phyloP scores from a whole-genome alignment of 2,797 vertebrate species.

The Valencia hispanica region DNA sequence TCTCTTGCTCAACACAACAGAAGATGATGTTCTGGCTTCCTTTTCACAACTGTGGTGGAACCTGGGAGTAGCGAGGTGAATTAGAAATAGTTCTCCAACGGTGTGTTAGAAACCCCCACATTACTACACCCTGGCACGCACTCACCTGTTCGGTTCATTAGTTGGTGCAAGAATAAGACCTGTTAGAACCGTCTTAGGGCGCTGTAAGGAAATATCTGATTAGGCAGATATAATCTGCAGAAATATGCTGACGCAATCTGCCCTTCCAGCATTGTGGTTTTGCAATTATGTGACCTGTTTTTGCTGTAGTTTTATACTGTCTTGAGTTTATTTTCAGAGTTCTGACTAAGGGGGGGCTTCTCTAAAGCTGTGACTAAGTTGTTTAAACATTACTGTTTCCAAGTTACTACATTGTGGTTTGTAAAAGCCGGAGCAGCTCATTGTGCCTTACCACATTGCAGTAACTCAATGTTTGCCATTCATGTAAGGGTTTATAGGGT shows the following conservation, averaged over 20 bases:
- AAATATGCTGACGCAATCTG: slow-evolving; percentile 39
- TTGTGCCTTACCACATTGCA: neutral
- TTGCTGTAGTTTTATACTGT: neutral
- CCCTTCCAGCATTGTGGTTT: slow-evolving; percentile 49
- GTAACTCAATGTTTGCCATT: neutral
- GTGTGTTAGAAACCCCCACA: neutral
- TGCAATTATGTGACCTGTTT: slow-evolving; percentile 39
- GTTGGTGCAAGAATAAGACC: neutral
- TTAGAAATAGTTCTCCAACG: neutral
- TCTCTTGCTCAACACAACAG: slow-evolving; percentile 29
- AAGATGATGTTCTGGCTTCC: slow-evolving; percentile 45
- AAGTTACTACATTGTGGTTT: neutral
- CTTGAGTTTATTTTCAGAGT: neutral
- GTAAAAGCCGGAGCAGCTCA: neutral
- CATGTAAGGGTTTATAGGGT: neutral
- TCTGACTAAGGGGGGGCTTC: neutral
- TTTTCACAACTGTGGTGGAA: slow-evolving; percentile 21
- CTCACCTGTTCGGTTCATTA: slow-evolving; percentile 5
- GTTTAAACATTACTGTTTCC: neutral
- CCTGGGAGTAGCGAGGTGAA: neutral
- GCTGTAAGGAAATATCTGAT: slow-evolving; percentile 18
- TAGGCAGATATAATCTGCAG: slow-evolving; percentile 27
- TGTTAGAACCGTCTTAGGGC: neutral
- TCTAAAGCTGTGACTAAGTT: too few relatives aligned
- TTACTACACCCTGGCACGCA: neutral